Conservation (phyloP, 2,888 invertebrate species). For the Microctonus aethiopoides region DNA sequence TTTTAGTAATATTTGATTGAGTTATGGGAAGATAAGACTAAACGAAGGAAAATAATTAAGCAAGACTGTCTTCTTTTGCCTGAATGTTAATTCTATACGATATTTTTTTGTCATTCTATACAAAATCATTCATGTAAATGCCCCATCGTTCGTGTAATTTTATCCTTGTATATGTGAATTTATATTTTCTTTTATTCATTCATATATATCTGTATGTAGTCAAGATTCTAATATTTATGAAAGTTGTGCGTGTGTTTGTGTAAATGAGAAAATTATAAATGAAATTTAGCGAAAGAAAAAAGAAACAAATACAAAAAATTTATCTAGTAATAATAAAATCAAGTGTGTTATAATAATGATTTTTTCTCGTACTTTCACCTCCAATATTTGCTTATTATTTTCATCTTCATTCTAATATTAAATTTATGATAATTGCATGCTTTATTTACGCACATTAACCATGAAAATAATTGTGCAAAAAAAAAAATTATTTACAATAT, state of each 20-base stretch:
- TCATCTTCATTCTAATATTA: slow-evolving; percentile 7
- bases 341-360: slow-evolving; percentile 4
- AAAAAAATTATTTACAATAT: neutral
- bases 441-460: neutral
- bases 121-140: slow-evolving; percentile 12
- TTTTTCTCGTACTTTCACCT: slow-evolving; percentile 15
- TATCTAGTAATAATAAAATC: slow-evolving; percentile 15
- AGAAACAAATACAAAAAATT: slow-evolving; percentile 5
- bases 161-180: neutral
- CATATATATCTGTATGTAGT: neutral
- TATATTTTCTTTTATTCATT: neutral
- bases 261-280: neutral
- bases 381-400: neutral
- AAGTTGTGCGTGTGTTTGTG: neutral
- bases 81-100: neutral
- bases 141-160: neutral
- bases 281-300: neutral
- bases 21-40: neutral
- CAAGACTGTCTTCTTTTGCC: neutral
- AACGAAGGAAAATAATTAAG: neutral
- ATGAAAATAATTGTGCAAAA: neutral
- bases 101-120: slow-evolving; percentile 15
- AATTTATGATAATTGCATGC: neutral
- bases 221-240: neutral
- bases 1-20: neutral